Base-by-base conservation (phyloP, 2,797 vertebrate genomes). In the Parotocinclus haroldoi region DNA sequence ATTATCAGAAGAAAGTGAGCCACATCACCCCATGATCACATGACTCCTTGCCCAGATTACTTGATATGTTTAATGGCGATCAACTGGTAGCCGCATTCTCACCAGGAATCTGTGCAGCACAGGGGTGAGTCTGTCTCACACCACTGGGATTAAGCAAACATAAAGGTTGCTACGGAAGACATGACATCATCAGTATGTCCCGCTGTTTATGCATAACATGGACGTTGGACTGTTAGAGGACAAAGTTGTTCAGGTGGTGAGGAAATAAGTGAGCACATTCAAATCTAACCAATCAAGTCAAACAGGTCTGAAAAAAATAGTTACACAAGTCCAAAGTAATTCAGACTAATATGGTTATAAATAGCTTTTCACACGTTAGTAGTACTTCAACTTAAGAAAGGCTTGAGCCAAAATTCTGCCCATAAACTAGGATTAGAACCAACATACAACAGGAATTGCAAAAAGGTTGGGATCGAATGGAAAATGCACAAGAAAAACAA, bases 231-330 rank as follows among this genome's bases (percentile, higher is more conserved):
- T 16, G 10, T 4, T 42, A 42, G 10, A 50, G 48, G 48, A 16
- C n/a, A 48, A 48, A 14, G 48, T 14, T 50, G n/a, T 50, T 50
- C 48, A 50, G 40, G 11, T 12, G n/a, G 10, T 11, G 45, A 12
- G 45, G 8, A 50, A 6, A 50, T 14, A 8, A n/a, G 48, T 65
- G 13, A 44, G 10, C 11, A 3, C 7, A 58, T 46, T 9, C 48
- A 18, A 67, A 56, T 56, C 55, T 14, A 36, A 54, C 44, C 54
- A 40, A 17, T 56, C 69, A 39, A 68, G 73, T 68, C 57, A 42
- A 40, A 56, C 59, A 46, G 48, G 39, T 46, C 53, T 38, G 3
- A 11, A 14, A 53, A 64, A 73, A 49, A 68, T 50, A 59, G 36
- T 13, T 14, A 48, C 55, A 60, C 16, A 36, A 45, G 10, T 27